phyloP scores from a whole-genome alignment of 2,797 vertebrate species.

The Eulemur mongoz region DNA sequence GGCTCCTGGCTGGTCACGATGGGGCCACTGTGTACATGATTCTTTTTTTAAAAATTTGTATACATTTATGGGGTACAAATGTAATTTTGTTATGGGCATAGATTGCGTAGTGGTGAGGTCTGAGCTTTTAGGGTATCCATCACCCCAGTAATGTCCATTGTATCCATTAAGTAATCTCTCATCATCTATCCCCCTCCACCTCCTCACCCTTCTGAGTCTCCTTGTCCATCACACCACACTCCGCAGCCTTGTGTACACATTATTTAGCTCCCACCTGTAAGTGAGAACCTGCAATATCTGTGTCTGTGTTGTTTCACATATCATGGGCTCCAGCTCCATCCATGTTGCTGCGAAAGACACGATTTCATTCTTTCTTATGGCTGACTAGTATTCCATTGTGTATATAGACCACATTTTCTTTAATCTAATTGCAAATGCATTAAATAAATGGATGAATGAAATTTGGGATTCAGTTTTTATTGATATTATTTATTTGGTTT shows the following conservation, averaged over 20 bases:
- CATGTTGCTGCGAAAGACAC: background rate
- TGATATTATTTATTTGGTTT: background rate
- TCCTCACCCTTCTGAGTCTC: background rate
- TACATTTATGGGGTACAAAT: background rate
- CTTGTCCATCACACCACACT: background rate
- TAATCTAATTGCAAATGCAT: background rate
- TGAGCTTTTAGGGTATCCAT: background rate
- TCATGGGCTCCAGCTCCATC: background rate
- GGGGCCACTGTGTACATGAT: fast-evolving
- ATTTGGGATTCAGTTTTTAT: background rate
- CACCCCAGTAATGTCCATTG: background rate
- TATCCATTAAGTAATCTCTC: background rate
- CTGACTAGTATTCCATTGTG: background rate
- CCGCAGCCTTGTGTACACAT: background rate
- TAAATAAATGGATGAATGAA: background rate
- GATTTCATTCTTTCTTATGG: background rate
- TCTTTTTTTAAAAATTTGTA: background rate
- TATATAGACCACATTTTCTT: background rate
- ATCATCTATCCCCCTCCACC: background rate
- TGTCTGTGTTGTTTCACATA: background rate
- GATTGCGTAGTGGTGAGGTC: background rate
- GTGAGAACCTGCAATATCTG: background rate
- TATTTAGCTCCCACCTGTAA: background rate
- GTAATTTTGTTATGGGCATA: background rate
- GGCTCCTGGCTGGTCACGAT: fast-evolving